These are phyloP conservation scores for Gallinago jamesoni DNA, from an alignment of 2,113 vertebrate genomes.

Conservation along the genomic window DNA sequence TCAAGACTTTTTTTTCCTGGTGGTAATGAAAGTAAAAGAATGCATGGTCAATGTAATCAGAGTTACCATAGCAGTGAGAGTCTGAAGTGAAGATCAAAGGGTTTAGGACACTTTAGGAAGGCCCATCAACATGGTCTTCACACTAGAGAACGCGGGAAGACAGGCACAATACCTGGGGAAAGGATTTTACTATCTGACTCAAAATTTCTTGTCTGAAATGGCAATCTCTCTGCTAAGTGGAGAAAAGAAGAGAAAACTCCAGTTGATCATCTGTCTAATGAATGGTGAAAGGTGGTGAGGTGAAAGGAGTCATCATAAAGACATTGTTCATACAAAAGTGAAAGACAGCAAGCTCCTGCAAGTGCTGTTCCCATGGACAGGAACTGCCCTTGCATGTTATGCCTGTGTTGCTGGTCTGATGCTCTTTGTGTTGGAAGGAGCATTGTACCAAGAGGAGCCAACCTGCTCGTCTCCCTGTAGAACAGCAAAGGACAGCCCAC, in stretches of 20 bases:
- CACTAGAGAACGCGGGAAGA: neutral
- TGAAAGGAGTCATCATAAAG: neutral
- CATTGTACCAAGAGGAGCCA: neutral
- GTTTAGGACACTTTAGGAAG: neutral
- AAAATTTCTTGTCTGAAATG: neutral
- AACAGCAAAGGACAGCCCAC: neutral
- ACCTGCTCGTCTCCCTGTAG: neutral
- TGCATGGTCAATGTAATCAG: neutral
- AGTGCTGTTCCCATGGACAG: neutral
- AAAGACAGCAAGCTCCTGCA: neutral
- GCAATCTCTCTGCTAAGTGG: neutral
- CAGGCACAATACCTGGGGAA: accelerated
- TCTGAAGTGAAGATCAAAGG: neutral
- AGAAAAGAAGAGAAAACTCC: neutral
- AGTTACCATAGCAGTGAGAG: neutral
- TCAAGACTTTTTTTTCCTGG: neutral
- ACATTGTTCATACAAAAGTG: no score
- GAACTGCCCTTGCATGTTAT: neutral
- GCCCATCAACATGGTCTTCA: neutral
- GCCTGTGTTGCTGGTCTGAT: neutral
- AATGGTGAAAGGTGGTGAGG: neutral
- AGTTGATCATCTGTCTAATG: neutral
- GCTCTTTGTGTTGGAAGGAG: accelerated
- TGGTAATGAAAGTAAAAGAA: neutral
- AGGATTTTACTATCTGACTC: neutral